phyloP scores from a whole-genome alignment of 92 coral and sea anemone species.

The Phenganax subtilis region DNA sequence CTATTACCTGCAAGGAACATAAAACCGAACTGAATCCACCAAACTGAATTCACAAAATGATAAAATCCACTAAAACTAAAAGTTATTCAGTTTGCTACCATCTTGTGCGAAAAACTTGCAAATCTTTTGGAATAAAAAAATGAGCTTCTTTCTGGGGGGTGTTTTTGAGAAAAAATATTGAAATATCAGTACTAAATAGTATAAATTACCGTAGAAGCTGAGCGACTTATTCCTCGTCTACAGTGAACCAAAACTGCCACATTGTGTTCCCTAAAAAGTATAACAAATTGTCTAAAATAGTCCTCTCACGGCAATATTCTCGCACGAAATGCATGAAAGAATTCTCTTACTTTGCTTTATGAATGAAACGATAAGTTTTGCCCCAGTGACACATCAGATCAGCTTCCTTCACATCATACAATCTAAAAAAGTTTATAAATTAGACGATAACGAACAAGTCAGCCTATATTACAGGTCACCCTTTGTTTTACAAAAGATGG shows the following conservation, averaged over 20 bases:
- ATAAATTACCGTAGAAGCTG: constrained; percentile 83
- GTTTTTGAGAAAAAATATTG: not conserved
- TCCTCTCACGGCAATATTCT: too few species aligned
- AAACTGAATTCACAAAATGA: not conserved
- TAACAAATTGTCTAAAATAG: not conserved
- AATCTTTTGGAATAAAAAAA: too few species aligned
- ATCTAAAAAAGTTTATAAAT: constrained; percentile 39
- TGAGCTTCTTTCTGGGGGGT: not conserved
- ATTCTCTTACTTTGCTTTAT: constrained; percentile 66
- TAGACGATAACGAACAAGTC: too few species aligned
- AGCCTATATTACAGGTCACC: not conserved
- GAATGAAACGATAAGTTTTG: constrained; percentile 69
- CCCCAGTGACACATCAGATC: constrained; percentile 85
- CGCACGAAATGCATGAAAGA: too few species aligned
- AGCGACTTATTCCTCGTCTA: constrained; percentile 90
- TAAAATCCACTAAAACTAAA: not conserved
- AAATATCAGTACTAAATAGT: not conserved
- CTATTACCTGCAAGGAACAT: constrained; percentile 62
- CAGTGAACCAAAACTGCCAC: constrained; percentile 87
- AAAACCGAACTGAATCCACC: not conserved
- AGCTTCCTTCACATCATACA: constrained; percentile 78
- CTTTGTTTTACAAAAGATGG: not conserved
- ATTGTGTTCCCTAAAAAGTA: constrained; percentile 57
- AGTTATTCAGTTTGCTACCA: too few species aligned
- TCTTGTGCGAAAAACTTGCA: too few species aligned